Evolutionary conservation across 2,888 invertebrate species (phyloP), one percentile per base, ranked within the genome.

Genomic region (Hedychridium roseum): DNA sequence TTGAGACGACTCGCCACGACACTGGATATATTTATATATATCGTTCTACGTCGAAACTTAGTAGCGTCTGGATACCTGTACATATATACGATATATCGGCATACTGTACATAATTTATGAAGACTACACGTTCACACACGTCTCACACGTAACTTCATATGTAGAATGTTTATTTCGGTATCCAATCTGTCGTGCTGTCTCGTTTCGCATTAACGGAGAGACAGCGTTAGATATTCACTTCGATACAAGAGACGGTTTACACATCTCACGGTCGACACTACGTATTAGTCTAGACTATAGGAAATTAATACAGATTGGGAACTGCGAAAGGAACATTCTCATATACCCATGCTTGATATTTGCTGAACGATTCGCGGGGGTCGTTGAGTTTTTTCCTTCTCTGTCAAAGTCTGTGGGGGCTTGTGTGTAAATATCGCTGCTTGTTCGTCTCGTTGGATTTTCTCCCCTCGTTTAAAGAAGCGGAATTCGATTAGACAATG

Each of bases 271-370:
- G 49, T 60, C 40, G 48, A 60, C 57, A 66, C 60, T 35, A 34
- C 15, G 50, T 55, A 32, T 16, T 39, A 46, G 40, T 32, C 15
- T 54, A 57, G 54, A 18, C 2, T 2, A 7, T 5, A 6, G 3
- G 14, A 38, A 61, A 60, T 47, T 54, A 58, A 57, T 61, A 72
- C 87, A 88, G 87, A 88, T 88, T 88, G 87, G 87, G 86, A 87
- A 85, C 86, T 87, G 86, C 85, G 85, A 86, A 86, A 86, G 68
- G 86, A 85, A 85, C 86, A 86, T 87, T 87, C 86, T 87, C 86
- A 86, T 86, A 86, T 85, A 72, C 70, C 70, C 74, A 76, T 76
- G 77, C 76, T 77, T 76, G 66, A 70, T 71, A 69, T 68, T 70
- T 71, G 72, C 72, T 77, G 72, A 73, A n/a, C n/a, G 71, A 68